Evolutionary conservation across 2,113 vertebrate species (phyloP).

Genomic region (Leptobrachium leishanense): DNA sequence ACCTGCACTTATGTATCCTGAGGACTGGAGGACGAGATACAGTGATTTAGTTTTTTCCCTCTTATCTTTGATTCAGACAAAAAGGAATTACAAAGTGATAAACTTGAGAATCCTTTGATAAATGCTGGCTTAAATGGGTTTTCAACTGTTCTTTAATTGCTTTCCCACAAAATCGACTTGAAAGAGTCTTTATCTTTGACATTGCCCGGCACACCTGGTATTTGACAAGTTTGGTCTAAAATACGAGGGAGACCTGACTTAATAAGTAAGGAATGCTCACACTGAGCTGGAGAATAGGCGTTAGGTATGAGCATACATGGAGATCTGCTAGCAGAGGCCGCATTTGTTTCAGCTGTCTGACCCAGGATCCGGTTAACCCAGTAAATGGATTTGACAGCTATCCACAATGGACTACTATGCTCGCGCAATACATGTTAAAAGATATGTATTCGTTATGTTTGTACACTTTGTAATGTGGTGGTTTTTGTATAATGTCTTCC

Average conservation of each 20-base stretch:
- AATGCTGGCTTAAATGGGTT: not conserved
- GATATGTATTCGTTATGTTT: not conserved
- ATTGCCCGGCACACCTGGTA: constrained; percentile 31
- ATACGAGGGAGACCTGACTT: constrained; percentile 26
- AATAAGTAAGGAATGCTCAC: constrained; percentile 22
- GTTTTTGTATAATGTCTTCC: too few species aligned
- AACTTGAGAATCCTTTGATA: not conserved
- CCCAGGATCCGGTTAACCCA: not conserved
- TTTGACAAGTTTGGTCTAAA: constrained; percentile 24
- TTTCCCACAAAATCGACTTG: not conserved
- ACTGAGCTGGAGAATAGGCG: not conserved
- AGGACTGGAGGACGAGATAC: not conserved
- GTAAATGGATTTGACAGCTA: too few species aligned
- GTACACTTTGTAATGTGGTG: not conserved
- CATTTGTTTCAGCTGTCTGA: not conserved
- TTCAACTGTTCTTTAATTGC: not conserved
- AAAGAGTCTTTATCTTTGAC: constrained; percentile 9
- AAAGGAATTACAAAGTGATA: not conserved
- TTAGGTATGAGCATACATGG: not conserved
- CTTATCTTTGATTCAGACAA: not conserved
- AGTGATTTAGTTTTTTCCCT: not conserved
- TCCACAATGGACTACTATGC: not conserved
- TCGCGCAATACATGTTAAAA: not conserved
- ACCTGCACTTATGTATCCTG: not conserved
- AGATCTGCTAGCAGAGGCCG: not conserved